phyloP scores from a whole-genome alignment of 2,888 invertebrate species.

The Synergus japonicus region DNA sequence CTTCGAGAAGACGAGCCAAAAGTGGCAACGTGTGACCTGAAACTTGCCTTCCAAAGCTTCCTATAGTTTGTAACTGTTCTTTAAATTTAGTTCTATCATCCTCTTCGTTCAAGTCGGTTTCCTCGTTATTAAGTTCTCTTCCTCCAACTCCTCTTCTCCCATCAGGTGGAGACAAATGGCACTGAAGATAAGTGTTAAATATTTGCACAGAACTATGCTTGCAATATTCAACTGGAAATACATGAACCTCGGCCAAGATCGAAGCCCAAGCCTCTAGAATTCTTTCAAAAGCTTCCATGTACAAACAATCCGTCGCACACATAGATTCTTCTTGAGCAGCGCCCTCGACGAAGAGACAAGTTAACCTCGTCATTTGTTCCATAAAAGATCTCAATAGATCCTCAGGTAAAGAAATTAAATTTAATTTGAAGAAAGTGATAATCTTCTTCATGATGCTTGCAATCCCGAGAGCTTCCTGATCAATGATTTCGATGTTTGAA shows the following conservation, averaged over 20 bases:
- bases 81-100: constrained; percentile 83
- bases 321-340: constrained; percentile 83
- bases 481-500: constrained; percentile 81
- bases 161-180: constrained; percentile 90
- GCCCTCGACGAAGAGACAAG: constrained; percentile 82
- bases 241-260: constrained; percentile 78
- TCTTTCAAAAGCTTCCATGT: constrained; percentile 84
- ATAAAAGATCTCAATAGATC: constrained; percentile 80
- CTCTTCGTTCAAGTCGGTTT: constrained; percentile 83
- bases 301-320: constrained; percentile 79
- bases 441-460: constrained; percentile 84
- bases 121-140: constrained; percentile 77
- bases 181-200: constrained; percentile 89
- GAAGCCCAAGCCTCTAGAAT: constrained; percentile 85
- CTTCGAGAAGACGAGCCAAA: constrained; percentile 83
- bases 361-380: constrained; percentile 81
- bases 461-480: constrained; percentile 84
- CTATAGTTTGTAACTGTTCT: constrained; percentile 88
- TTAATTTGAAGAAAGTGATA: constrained; percentile 80
- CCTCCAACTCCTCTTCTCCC: constrained; percentile 82
- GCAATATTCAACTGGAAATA: constrained; percentile 75
- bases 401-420: constrained; percentile 76
- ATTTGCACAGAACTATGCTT: constrained; percentile 79
- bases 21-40: constrained; percentile 83
- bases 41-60: constrained; percentile 81